Conservation (phyloP, 2,797 vertebrate species). For the Notoglanidium macrostoma region DNA sequence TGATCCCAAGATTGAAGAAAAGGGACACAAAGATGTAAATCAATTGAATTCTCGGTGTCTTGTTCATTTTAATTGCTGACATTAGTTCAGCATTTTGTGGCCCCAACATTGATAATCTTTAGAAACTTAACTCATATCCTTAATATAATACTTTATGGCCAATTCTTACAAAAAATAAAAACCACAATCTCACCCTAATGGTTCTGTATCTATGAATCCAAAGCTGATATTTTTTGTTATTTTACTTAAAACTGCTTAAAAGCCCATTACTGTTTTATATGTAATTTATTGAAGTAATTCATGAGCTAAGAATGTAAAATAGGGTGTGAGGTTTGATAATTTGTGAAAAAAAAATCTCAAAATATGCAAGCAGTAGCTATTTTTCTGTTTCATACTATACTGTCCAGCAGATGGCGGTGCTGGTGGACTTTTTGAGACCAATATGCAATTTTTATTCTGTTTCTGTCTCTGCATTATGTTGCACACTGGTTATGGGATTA, state of each 20-base stretch:
- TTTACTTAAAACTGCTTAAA: not conserved
- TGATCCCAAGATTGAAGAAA: not conserved
- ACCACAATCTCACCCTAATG: not conserved
- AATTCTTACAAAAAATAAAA: not conserved
- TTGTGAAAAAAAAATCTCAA: not conserved
- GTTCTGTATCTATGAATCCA: not conserved
- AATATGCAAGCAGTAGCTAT: not conserved
- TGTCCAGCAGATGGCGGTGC: slow-evolving; percentile 62
- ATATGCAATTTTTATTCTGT: not conserved
- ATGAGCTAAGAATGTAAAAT: not conserved
- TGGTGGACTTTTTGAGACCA: slow-evolving; percentile 34
- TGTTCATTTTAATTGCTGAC: not conserved
- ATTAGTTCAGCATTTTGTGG: not conserved
- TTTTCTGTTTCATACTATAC: not conserved
- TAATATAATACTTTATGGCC: not conserved
- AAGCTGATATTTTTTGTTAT: not conserved
- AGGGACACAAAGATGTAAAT: not conserved
- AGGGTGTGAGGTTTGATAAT: too few relatives aligned
- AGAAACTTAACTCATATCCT: not conserved
- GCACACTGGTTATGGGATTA: slow-evolving; percentile 22
- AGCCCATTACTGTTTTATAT: not conserved
- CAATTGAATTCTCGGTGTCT: not conserved
- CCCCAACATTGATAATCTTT: not conserved
- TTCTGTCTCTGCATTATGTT: slow-evolving; percentile 3
- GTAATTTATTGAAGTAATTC: not conserved